Conservation (phyloP, 53 echinoderm and acorn worm species). For the Henricia sp. region DNA sequence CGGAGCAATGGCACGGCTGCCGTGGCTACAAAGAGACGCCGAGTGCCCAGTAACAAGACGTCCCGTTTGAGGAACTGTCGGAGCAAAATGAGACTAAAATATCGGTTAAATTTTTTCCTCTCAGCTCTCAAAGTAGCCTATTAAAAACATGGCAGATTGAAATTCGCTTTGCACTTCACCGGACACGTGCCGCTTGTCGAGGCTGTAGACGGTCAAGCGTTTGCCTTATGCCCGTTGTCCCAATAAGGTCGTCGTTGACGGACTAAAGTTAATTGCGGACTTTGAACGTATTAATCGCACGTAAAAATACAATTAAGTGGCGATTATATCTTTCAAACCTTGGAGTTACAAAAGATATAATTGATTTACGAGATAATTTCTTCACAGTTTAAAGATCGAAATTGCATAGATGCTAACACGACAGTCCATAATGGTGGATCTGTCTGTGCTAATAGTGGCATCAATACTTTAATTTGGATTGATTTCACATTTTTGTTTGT, state of each 20-base stretch:
- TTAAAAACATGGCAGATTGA: no score
- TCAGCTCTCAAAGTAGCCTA: no score
- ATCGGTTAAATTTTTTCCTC: background rate
- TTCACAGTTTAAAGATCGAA: background rate
- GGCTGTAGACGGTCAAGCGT: no score
- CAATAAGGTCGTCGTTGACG: no score
- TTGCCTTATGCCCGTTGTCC: no score
- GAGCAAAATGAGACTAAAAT: background rate
- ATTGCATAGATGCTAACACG: background rate
- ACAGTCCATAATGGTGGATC: background rate
- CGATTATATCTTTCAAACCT: background rate
- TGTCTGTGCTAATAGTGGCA: background rate
- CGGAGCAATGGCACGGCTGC: no score
- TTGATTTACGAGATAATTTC: background rate
- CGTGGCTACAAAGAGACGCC: no score
- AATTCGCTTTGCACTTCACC: no score
- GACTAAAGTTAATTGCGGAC: no score
- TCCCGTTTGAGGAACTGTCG: no score
- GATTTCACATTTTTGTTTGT: background rate
- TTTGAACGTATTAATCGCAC: background rate
- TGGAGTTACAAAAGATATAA: background rate
- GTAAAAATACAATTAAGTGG: background rate
- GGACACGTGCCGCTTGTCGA: slow-evolving; percentile 4
- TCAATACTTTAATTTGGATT: background rate
- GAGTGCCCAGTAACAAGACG: no score